Evolutionary conservation across 2,113 vertebrate genomes (phyloP).

Genomic region (Heloderma charlesbogerti): DNA sequence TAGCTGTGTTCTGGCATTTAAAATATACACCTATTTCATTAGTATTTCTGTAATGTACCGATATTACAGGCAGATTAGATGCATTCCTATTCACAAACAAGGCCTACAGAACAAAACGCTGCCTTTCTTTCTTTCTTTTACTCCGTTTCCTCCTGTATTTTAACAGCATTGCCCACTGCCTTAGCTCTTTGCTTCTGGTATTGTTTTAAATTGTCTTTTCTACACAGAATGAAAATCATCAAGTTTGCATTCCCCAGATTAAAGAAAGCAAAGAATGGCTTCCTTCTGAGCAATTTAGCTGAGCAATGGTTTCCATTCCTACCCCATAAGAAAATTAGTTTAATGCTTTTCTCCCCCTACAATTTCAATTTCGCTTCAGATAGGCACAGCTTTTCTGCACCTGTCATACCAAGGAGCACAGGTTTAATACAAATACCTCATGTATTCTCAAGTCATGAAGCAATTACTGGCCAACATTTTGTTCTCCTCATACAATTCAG

Average conservation of each 20-base stretch:
- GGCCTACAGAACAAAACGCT: not conserved
- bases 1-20: constrained; percentile 30
- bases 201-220: not conserved
- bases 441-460: not conserved
- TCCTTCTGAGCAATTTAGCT: not conserved
- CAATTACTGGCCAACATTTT: not conserved
- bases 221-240: not conserved
- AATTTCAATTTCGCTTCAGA: fast-evolving
- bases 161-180: not conserved
- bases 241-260: not conserved
- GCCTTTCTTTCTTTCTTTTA: not conserved
- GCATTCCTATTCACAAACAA: constrained; percentile 11
- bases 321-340: fast-evolving
- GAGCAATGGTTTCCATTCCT: not conserved
- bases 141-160: not conserved
- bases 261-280: constrained; percentile 3
- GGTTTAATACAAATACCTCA: fast-evolving
- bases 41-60: constrained; percentile 35
- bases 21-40: constrained; percentile 40
- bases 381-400: constrained; percentile 13
- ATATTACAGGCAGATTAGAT: not conserved
- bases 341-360: not conserved
- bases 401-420: not conserved
- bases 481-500: constrained; percentile 4
- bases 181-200: not conserved